Percentiles rank a stretch among this genome's conserved stretches.
phyloP scores from a whole-genome alignment of 1,140 invertebrate genomes.

The Cotesia vestalis region DNA sequence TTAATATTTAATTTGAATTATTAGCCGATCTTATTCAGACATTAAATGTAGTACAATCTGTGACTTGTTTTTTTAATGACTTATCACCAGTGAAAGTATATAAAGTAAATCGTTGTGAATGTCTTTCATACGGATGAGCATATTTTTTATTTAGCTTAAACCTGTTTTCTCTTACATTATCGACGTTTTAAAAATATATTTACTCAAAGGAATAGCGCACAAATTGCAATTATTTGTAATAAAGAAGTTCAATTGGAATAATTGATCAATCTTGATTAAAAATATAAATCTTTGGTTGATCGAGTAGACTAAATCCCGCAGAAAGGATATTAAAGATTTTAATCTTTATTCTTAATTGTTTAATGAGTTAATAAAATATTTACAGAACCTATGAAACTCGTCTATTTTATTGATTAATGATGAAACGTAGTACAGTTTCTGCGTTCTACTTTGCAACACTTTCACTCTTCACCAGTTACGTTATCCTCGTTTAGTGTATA shows the following conservation, averaged over 20 bases:
- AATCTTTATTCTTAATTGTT: no score
- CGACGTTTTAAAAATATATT: background rate
- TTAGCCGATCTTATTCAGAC: background rate
- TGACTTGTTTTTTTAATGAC: constrained; percentile 31
- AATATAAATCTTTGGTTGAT: no score
- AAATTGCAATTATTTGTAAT: background rate
- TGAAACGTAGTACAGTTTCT: constrained; percentile 46
- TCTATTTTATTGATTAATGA: constrained; percentile 57
- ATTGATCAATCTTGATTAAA: no score
- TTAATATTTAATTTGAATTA: constrained; percentile 5
- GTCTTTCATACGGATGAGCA: constrained; percentile 37
- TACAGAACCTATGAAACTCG: constrained; percentile 10
- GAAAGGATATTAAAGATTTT: no score
- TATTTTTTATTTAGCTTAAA: constrained; percentile 35
- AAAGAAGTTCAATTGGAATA: no score
- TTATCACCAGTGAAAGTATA: constrained; percentile 37
- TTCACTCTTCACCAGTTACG: constrained; percentile 62
- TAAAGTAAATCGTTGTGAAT: constrained; percentile 36
- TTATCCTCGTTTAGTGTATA: constrained; percentile 40
- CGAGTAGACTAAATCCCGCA: no score
- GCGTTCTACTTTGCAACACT: constrained; percentile 57
- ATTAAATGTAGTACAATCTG: constrained; percentile 2
- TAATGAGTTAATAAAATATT: no score
- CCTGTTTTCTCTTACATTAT: constrained; percentile 35
- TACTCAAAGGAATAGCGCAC: background rate